Conservation (phyloP, 2,888 invertebrate species). For the Pristionchus fissidentatus region DNA sequence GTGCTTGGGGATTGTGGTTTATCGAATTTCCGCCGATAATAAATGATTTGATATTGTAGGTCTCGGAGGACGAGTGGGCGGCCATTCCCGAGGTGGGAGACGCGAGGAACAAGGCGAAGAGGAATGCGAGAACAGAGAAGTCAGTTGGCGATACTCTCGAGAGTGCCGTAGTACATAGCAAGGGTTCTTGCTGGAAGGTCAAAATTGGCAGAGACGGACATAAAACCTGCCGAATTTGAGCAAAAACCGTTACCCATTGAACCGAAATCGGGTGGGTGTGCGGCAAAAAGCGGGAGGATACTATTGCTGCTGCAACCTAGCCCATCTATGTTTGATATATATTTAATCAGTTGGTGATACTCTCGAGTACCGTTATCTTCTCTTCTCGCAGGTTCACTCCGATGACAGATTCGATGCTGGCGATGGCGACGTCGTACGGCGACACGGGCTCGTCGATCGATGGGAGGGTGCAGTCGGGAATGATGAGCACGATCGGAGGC, state of each 20-base stretch:
- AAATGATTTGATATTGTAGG: slow-evolving; percentile 61
- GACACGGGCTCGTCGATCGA: slow-evolving; percentile 85
- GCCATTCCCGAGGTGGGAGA: slow-evolving; percentile 99
- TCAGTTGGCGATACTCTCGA: slow-evolving; percentile 75
- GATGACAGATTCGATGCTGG: slow-evolving; percentile 93
- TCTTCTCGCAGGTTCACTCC: slow-evolving; percentile 85
- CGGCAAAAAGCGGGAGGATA: too few relatives aligned
- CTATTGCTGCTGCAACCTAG: too few relatives aligned
- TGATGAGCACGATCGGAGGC: slow-evolving; percentile 64
- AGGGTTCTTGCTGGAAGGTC: too few relatives aligned
- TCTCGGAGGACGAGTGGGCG: slow-evolving; percentile 92
- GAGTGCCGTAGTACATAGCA: too few relatives aligned
- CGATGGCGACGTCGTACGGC: slow-evolving; percentile 82
- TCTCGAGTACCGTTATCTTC: background rate
- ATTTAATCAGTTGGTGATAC: background rate
- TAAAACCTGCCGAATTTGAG: too few relatives aligned
- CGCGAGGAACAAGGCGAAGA: slow-evolving; percentile 93
- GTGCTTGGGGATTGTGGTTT: background rate
- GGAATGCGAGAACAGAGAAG: slow-evolving; percentile 94
- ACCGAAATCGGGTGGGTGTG: too few relatives aligned
- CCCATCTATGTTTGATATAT: too few relatives aligned
- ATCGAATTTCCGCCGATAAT: background rate
- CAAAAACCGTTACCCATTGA: too few relatives aligned
- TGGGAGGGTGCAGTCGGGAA: slow-evolving; percentile 78
- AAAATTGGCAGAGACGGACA: too few relatives aligned